Conservation (phyloP, 2,888 invertebrate genomes). For the Rhagonycha fulva region DNA sequence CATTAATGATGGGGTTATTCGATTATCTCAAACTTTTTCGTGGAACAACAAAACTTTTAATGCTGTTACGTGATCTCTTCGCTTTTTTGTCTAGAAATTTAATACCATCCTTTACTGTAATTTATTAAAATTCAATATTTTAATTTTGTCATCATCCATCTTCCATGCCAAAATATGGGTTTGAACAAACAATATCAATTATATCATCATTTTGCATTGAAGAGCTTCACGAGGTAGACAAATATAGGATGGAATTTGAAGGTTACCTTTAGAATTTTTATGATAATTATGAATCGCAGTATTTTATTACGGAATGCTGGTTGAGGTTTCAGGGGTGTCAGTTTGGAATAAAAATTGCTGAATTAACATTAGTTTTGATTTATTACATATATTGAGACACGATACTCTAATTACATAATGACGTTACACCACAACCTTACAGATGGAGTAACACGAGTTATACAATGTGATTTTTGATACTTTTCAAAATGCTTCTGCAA, state of each 20-base stretch:
- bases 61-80: slow-evolving; percentile 4
- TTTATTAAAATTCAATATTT: neutral
- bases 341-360: neutral
- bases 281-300: neutral
- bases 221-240: neutral
- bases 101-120: neutral
- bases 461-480: neutral
- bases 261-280: neutral
- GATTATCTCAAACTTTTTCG: slow-evolving; percentile 11
- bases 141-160: neutral
- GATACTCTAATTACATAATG: neutral
- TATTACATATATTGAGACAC: neutral
- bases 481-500: too few species aligned
- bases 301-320: neutral
- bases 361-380: neutral
- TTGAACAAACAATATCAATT: too few species aligned
- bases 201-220: neutral
- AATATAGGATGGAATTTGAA: neutral
- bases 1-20: slow-evolving; percentile 4
- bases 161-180: neutral
- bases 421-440: neutral
- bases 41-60: slow-evolving; percentile 3
- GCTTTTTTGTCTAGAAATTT: neutral
- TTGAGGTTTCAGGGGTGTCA: neutral
- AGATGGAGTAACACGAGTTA: neutral